A percentile compares a stretch with the other conserved stretches of the same genome.
phyloP scores from a whole-genome alignment of 2,797 vertebrate genomes.

The Poeciliopsis turneri region DNA sequence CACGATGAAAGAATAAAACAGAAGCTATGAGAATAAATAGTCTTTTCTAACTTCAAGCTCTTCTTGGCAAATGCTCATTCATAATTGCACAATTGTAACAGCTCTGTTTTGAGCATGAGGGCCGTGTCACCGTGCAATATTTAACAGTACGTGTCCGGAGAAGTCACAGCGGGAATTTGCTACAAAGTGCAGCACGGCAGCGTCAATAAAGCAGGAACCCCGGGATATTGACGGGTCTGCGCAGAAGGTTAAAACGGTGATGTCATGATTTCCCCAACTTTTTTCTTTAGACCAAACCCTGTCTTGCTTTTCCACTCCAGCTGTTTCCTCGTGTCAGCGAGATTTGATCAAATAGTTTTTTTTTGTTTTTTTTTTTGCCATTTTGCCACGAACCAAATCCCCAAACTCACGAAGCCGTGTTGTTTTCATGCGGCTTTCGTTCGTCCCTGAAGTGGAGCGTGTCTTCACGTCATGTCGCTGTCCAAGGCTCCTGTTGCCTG shows the following conservation, averaged over 20 bases:
- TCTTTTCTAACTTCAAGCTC: not conserved
- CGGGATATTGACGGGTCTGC: slow-evolving; percentile 8
- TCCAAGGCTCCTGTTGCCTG: slow-evolving; percentile 46
- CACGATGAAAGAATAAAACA: not conserved
- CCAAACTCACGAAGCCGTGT: not conserved
- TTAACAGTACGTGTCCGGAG: slow-evolving; percentile 44
- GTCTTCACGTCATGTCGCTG: not conserved
- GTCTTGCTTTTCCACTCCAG: not conserved
- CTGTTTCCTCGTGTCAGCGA: not conserved
- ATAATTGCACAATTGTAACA: slow-evolving; percentile 24
- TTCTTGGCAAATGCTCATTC: slow-evolving; percentile 39
- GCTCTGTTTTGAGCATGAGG: slow-evolving; percentile 9
- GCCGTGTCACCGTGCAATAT: slow-evolving; percentile 54
- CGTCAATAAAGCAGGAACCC: slow-evolving; percentile 49
- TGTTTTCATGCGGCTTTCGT: slow-evolving; percentile 7
- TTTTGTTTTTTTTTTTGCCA: not conserved
- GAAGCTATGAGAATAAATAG: not conserved
- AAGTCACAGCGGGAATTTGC: slow-evolving; percentile 31
- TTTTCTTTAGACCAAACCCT: not conserved
- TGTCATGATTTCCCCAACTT: not conserved
- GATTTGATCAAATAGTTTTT: not conserved
- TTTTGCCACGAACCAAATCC: not conserved
- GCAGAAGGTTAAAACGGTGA: not conserved
- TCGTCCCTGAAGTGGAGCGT: slow-evolving; percentile 11
- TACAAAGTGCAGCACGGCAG: slow-evolving; percentile 32